Evolutionary conservation across 2,888 invertebrate species (phyloP).

Genomic region (Diplazon laetatorius): DNA sequence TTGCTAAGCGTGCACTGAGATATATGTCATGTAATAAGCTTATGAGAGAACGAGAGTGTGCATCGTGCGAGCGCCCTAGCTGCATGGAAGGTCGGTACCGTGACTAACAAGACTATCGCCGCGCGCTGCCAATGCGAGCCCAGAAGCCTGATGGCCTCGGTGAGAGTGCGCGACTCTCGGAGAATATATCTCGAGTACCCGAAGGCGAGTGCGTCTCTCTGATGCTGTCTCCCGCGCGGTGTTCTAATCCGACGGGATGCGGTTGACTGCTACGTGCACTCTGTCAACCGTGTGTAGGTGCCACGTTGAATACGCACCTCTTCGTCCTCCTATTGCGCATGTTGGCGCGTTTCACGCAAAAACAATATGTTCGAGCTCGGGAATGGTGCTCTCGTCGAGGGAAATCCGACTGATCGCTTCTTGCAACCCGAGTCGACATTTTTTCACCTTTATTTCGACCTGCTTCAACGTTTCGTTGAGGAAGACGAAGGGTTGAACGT

Average conservation of each 20-base stretch:
- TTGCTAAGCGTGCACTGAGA: slow-evolving; percentile 53
- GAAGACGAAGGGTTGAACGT: no score
- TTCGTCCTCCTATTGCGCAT: no score
- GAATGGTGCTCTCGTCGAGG: no score
- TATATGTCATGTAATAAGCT: slow-evolving; percentile 69
- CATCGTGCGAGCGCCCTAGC: neutral
- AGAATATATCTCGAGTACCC: slow-evolving; percentile 25
- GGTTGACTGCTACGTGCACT: slow-evolving; percentile 48
- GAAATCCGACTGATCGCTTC: no score
- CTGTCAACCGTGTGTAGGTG: slow-evolving; percentile 50
- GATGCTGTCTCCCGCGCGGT: slow-evolving; percentile 65
- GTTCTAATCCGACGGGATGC: slow-evolving; percentile 61
- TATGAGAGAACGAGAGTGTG: slow-evolving; percentile 55
- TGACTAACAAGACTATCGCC: slow-evolving; percentile 78
- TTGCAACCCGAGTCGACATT: no score
- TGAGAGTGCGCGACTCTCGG: slow-evolving; percentile 66
- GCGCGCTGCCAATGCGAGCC: slow-evolving; percentile 65
- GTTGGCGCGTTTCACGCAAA: no score
- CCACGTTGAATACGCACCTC: no score
- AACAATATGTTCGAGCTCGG: no score
- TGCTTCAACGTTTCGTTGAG: no score
- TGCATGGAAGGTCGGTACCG: slow-evolving; percentile 61
- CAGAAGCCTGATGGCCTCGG: slow-evolving; percentile 72
- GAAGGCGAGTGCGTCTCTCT: slow-evolving; percentile 68
- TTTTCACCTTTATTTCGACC: no score